Base-by-base conservation (phyloP, 2,888 invertebrate species). In the Helleia helle region DNA sequence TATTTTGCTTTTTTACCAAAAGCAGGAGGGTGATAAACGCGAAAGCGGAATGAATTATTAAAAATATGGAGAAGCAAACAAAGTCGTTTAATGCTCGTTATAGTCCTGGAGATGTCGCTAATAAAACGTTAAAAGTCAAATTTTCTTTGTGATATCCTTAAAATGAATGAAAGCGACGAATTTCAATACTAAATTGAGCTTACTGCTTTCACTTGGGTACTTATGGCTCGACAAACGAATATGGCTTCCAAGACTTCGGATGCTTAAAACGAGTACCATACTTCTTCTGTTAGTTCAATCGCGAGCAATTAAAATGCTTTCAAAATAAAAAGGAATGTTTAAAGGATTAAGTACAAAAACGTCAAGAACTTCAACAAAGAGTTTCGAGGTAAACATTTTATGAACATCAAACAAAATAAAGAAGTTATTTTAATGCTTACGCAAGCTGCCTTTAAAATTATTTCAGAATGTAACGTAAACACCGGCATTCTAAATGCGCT, bases 321-420 rank as follows among this genome's bases (percentile, higher is more conserved):
- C 9, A 11, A 34, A 22, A 34, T 34, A 22, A 18, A 34, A 22
- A 34, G 22, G 12, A 34, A 34, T 22, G n/a, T 9, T 34, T 4
- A 18, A 34, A 34, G 18, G 34, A 22, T 22, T 12, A 34, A 6
- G 9, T 31, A 18, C 8, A 34, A 34, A 22, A 22, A 22, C 22
- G 34, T 34, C 34, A 11, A 18, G 34, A n/a, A n/a, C 34, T 17
- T 11, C 18, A 7, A 22, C 34, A 34, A 22, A 34, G 22, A 12
- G 22, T 11, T 30, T 30, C n/a, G 15, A 15, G 4, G 12, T 17
- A 8, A 18, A 34, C 18, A 34, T 34, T 34, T 9, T 34, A 18
- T 18, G 12, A 34, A 34, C 34, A 22, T 34, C 18, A 22, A 34
- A 34, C 34, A 18, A 34, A 31, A 31, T 17, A 18, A 34, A 34